These are phyloP conservation scores for Ivindomyrus marchei DNA, from an alignment of 2,113 vertebrate species.

Conservation along the genomic window DNA sequence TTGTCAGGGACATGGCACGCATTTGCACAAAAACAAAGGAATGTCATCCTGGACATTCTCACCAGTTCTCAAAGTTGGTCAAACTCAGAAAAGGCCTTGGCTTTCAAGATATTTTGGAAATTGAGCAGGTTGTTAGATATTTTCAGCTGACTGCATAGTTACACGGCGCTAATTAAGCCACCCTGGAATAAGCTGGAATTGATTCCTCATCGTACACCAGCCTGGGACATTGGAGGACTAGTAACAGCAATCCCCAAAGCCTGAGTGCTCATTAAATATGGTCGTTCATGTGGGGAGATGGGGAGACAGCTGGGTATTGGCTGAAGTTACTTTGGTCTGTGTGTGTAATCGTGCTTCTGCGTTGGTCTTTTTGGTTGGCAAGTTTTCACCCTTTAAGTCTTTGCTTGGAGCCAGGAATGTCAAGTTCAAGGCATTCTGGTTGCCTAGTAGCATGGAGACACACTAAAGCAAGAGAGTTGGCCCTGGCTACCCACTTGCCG, in stretches of 20 bases:
- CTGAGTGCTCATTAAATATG: background rate
- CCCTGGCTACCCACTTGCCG: background rate
- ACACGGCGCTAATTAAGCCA: constrained; percentile 22
- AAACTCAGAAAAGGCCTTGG: background rate
- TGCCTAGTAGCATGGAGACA: background rate
- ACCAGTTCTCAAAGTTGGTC: background rate
- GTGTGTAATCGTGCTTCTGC: background rate
- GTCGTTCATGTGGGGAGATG: background rate
- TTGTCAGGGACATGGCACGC: background rate
- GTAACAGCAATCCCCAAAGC: background rate
- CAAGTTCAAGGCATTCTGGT: background rate
- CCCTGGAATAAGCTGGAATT: constrained; percentile 14
- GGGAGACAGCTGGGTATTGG: background rate
- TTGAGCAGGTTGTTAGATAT: constrained; percentile 9
- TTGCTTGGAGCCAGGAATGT: background rate
- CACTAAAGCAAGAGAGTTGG: background rate
- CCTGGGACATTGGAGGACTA: background rate
- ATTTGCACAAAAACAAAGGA: background rate
- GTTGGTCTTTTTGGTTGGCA: background rate
- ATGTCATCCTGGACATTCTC: background rate
- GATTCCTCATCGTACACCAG: background rate
- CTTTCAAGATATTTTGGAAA: constrained; percentile 1
- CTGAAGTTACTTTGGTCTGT: background rate
- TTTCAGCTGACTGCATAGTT: background rate
- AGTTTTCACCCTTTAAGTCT: background rate